Evolutionary conservation across 2,888 invertebrate genomes (phyloP).

Genomic region (Aporophyla nigra): DNA sequence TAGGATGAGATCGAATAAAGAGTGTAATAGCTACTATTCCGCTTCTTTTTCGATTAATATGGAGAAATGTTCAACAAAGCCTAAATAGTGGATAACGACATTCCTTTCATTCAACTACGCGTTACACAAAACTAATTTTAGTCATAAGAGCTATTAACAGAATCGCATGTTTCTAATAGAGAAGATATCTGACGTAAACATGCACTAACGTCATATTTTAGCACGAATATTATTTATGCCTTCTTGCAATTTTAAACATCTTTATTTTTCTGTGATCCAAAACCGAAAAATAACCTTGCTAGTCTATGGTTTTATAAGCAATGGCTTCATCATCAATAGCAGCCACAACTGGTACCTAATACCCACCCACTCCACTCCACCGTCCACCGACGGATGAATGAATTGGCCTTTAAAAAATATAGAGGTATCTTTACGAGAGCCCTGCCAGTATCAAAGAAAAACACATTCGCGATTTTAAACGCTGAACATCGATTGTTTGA

Average conservation of each 20-base stretch:
- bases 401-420: too few relatives aligned
- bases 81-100: background rate
- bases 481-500: slow-evolving; percentile 22
- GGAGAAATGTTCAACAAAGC: background rate
- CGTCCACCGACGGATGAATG: background rate
- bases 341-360: background rate
- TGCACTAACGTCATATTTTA: too few relatives aligned
- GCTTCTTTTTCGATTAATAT: background rate
- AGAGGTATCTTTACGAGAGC: background rate
- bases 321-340: background rate
- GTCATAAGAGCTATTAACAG: background rate
- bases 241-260: too few relatives aligned
- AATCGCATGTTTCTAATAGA: background rate
- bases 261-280: background rate
- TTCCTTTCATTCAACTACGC: background rate
- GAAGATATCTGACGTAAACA: background rate
- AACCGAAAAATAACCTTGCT: too few relatives aligned
- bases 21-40: too few relatives aligned
- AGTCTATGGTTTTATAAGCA: background rate
- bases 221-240: background rate
- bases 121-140: background rate
- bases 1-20: too few relatives aligned
- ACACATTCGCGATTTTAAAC: slow-evolving; percentile 34
- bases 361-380: too few relatives aligned
- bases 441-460: background rate